A percentile compares a stretch with the other conserved stretches of the same genome.
Evolutionary conservation across 2,888 invertebrate genomes (phyloP).

Genomic region (Phoenoteleia sp.): DNA sequence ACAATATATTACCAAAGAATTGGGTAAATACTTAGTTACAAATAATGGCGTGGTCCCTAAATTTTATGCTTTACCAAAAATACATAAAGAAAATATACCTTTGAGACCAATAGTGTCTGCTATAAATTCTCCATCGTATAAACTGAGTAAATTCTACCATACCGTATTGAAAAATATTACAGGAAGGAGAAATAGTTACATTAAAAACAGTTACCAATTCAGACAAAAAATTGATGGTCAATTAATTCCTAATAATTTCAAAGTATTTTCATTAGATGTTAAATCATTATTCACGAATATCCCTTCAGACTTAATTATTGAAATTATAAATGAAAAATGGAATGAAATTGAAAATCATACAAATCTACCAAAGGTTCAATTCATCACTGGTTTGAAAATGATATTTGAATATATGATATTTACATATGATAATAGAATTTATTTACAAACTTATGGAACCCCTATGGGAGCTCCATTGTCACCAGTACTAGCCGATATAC

Average conservation of each 20-base stretch:
- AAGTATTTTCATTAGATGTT: no score
- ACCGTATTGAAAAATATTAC: neutral
- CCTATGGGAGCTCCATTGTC: slow-evolving; percentile 47
- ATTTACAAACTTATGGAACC: slow-evolving; percentile 13
- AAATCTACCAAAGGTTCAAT: neutral
- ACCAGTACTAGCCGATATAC: slow-evolving; percentile 1
- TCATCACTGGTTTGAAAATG: neutral
- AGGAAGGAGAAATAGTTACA: neutral
- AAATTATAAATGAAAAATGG: neutral
- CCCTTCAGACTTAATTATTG: neutral
- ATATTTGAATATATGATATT: no score
- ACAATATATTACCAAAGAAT: no score
- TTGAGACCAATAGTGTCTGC: neutral
- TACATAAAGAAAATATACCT: neutral
- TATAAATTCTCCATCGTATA: neutral
- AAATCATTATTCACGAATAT: no score
- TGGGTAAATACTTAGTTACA: no score
- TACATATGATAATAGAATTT: neutral
- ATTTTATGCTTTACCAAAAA: neutral
- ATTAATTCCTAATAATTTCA: no score
- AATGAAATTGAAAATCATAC: neutral
- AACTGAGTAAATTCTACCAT: neutral
- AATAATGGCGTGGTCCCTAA: neutral
- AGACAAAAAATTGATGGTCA: neutral
- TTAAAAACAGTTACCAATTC: neutral